A percentile compares a stretch with the other conserved stretches of the same genome.
phyloP scores from a whole-genome alignment of 2,888 invertebrate species.

The Cryptops parisi region DNA sequence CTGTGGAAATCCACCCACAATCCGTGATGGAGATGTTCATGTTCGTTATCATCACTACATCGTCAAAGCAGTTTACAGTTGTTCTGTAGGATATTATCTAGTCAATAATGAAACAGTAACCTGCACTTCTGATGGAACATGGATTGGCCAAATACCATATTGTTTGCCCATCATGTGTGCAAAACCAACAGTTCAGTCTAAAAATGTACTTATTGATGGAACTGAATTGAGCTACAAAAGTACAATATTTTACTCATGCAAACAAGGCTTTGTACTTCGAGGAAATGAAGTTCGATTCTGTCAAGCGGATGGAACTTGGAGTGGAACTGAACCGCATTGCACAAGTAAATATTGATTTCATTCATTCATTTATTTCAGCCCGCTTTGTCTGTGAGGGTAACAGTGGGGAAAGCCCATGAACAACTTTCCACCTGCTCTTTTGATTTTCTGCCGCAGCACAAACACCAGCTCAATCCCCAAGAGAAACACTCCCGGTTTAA shows the following conservation, averaged over 20 bases:
- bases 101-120: background rate
- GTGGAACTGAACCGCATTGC: background rate
- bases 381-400: no score
- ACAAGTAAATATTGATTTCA: background rate
- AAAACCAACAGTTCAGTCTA: background rate
- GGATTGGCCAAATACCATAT: background rate
- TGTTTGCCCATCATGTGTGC: background rate
- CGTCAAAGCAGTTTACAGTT: background rate
- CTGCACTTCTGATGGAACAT: background rate
- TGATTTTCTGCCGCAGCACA: no score
- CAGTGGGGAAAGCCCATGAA: no score
- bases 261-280: slow-evolving; percentile 11
- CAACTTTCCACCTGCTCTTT: no score
- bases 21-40: slow-evolving; percentile 9
- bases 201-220: background rate
- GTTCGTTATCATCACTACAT: background rate
- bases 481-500: no score
- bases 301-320: slow-evolving; percentile 10
- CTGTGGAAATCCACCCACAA: slow-evolving; percentile 10
- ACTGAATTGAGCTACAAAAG: background rate
- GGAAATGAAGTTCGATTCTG: slow-evolving; percentile 8
- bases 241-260: slow-evolving; percentile 12
- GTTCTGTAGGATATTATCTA: background rate
- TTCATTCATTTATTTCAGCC: background rate
- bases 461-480: no score